A percentile compares a stretch with the other conserved stretches of the same genome.
phyloP scores from a whole-genome alignment of 2,113 vertebrate genomes.

The Uropsilus gracilis region DNA sequence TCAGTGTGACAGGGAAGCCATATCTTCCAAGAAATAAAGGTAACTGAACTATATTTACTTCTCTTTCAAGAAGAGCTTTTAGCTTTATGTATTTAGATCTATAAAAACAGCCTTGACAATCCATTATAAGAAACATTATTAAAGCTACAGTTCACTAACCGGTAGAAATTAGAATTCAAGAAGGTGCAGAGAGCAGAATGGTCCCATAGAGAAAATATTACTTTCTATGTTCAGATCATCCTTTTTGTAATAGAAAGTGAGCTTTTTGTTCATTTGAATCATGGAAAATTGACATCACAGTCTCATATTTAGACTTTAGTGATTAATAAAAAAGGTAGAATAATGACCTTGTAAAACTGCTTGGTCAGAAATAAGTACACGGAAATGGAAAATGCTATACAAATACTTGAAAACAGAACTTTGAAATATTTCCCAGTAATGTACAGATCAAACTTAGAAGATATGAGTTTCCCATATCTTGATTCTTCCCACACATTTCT shows the following conservation, averaged over 20 bases:
- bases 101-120: not conserved
- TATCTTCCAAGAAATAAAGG: not conserved
- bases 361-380: not conserved
- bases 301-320: not conserved
- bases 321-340: not conserved
- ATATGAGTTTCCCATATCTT: not conserved
- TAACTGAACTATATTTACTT: not conserved
- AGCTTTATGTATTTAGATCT: not conserved
- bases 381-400: not conserved
- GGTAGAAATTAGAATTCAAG: not conserved
- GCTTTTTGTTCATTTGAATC: conserved; percentile 37
- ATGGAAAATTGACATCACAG: not conserved
- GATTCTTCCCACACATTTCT: not conserved
- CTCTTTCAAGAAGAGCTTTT: not conserved
- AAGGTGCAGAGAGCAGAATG: not conserved
- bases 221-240: not conserved
- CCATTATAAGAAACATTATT: conserved; percentile 35
- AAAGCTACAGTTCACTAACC: not conserved
- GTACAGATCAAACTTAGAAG: not conserved
- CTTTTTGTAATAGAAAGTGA: conserved; percentile 33
- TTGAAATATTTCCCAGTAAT: conserved; percentile 4
- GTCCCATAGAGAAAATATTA: not conserved
- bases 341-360: not conserved
- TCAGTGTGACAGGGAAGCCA: not conserved
- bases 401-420: not conserved